phyloP scores from a whole-genome alignment of 1,140 invertebrate genomes.

The Drosophila micromelanica region DNA sequence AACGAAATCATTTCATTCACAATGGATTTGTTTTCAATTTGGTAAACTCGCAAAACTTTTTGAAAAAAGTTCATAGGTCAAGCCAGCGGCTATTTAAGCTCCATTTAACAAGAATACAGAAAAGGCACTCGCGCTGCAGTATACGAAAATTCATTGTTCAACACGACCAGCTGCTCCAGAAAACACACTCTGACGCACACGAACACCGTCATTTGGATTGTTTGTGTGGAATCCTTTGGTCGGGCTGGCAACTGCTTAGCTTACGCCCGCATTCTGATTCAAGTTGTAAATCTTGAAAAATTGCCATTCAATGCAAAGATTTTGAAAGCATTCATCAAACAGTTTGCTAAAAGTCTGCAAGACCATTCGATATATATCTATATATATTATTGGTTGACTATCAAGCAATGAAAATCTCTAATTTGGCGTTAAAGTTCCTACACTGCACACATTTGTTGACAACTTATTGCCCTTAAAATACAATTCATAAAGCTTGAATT shows the following conservation, averaged over 20 bases:
- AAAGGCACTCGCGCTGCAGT: constrained; percentile 12
- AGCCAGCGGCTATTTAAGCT: constrained; percentile 65
- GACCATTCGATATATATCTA: constrained; percentile 41
- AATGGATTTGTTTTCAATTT: no score
- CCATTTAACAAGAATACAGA: constrained; percentile 63
- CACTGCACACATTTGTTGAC: constrained; percentile 29
- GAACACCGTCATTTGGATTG: not conserved
- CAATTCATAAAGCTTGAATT: no score
- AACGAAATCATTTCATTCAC: no score
- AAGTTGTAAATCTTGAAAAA: constrained; percentile 84
- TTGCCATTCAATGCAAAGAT: constrained; percentile 80
- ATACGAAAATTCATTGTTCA: constrained; percentile 60
- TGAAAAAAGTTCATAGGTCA: constrained; percentile 57
- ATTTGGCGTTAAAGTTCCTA: constrained; percentile 32
- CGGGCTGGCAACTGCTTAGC: constrained; percentile 19
- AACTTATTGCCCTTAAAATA: no score
- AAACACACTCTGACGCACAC: constrained; percentile 3
- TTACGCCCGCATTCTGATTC: constrained; percentile 34
- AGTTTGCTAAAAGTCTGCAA: constrained; percentile 38
- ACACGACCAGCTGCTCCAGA: constrained; percentile 26
- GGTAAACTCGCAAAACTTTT: constrained; percentile 8
- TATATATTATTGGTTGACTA: constrained; percentile 39
- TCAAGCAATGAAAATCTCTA: constrained; percentile 43
- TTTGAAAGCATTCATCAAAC: constrained; percentile 82
- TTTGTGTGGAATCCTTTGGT: no score